Percentiles rank a stretch among this genome's conserved stretches.
Conservation (phyloP, 2,113 vertebrate genomes). For the Caretta caretta region DNA sequence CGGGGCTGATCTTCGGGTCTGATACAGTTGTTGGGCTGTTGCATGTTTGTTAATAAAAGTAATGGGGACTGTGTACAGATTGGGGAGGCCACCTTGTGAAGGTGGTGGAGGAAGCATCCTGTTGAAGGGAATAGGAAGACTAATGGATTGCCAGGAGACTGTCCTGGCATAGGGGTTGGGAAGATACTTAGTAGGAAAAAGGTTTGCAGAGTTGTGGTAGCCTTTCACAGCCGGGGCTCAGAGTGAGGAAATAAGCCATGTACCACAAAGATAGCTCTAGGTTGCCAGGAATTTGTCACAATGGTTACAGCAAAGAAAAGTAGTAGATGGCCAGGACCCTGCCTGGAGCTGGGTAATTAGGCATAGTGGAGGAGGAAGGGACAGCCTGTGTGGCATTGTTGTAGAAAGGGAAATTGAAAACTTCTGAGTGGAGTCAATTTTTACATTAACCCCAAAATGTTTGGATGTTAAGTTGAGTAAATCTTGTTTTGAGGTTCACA, state of each 20-base stretch:
- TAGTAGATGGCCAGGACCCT: not conserved
- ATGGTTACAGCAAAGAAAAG: not conserved
- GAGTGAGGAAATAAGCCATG: not conserved
- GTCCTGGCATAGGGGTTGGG: not conserved
- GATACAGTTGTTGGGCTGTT: not conserved
- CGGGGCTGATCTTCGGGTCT: not conserved
- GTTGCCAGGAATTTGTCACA: not conserved
- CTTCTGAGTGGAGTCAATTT: not conserved
- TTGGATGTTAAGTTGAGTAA: not conserved
- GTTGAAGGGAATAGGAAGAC: not conserved
- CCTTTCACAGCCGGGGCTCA: not conserved
- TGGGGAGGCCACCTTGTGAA: not conserved
- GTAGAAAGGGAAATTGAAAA: not conserved
- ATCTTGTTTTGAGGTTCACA: not conserved
- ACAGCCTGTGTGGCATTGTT: not conserved
- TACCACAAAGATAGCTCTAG: not conserved
- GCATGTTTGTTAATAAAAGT: not conserved
- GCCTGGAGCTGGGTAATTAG: not conserved
- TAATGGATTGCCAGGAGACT: not conserved
- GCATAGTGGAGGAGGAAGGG: constrained; percentile 28
- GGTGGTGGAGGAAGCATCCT: not conserved
- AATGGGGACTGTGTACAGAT: not conserved
- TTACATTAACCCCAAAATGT: not conserved
- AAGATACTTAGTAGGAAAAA: not conserved
- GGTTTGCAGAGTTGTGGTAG: not conserved